A percentile compares a stretch with the other conserved stretches of the same genome.
Evolutionary conservation across 2,888 invertebrate species (phyloP).

Genomic region (Oxytorus armatus): DNA sequence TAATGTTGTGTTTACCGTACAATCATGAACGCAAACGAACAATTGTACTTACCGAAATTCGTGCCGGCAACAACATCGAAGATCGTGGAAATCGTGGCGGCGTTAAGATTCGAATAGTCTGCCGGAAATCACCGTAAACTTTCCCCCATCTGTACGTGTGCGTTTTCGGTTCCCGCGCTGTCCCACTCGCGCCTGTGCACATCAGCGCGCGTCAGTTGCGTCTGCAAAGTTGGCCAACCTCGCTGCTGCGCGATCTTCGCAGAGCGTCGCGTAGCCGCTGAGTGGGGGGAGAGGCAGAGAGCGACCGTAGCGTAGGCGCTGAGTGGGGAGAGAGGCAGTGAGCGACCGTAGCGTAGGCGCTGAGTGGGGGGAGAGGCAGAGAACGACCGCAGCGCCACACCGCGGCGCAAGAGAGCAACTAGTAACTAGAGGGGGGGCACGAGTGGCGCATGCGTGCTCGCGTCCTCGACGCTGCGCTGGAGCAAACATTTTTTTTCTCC

Average conservation of each 20-base stretch:
- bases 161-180: constrained; percentile 2
- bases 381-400: constrained; percentile 2
- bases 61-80: background rate
- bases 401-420: background rate
- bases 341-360: no score
- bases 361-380: background rate
- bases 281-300: no score
- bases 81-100: background rate
- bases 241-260: no score
- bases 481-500: constrained; percentile 79
- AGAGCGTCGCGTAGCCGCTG: no score
- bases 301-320: no score
- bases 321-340: no score
- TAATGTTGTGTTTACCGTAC: background rate
- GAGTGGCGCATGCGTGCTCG: constrained; percentile 75
- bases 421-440: no score
- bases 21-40: background rate
- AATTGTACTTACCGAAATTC: background rate
- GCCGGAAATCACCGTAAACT: no score
- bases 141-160: no score
- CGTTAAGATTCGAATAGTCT: background rate
- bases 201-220: background rate
- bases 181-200: no score
- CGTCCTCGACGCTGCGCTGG: constrained; percentile 74
- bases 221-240: background rate